Base-by-base conservation (phyloP, 2,797 vertebrate genomes). In the Lacerta viridis region DNA sequence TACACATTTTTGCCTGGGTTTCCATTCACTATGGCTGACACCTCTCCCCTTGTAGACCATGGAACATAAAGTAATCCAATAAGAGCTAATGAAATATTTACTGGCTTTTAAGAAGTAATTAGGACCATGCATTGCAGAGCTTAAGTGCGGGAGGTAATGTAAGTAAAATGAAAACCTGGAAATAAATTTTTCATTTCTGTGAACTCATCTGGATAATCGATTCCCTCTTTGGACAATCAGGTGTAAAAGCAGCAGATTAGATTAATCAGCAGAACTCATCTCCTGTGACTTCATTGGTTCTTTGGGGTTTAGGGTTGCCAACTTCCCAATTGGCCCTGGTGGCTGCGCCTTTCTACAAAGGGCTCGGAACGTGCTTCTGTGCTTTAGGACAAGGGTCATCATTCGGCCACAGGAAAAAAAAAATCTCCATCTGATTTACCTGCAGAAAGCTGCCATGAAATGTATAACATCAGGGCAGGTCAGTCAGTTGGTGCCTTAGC, bases 71-170 rank as follows among this genome's bases (percentile, higher is more conserved):
- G 82, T 68, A 90, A 85, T 85, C 46, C 80, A 88, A 90, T 84
- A 85, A 88, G 77, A 25, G 75, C 86, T 74, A 90, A 90, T 94
- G 61, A 92, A 94, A 93, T 91, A 93, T 93, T 91, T 93, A 93
- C 87, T 81, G 89, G 39, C 64, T 92, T 92, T 91, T 94, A 89
- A 91, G 89, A 77, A 92, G 87, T 95, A 93, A 95, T 94, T 93
- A 92, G 88, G 88, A 75, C 8, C 55, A 80, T 71, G 68, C 93
- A 80, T 72, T 69, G 74, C 27, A 55, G 83, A 89, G 74, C 87
- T 91, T 84, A 85, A 86, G 17, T 83, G 77, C 87, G 33, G 83
- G 90, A 88, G 15, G 72, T 79, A 83, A 41, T 83, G 33, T 39
- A 86, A 95, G 93, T 89, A 88, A 94, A 94, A 89, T 72, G 89